Evolutionary conservation across 2,888 invertebrate species (phyloP).

Genomic region (Leucoma salicis): DNA sequence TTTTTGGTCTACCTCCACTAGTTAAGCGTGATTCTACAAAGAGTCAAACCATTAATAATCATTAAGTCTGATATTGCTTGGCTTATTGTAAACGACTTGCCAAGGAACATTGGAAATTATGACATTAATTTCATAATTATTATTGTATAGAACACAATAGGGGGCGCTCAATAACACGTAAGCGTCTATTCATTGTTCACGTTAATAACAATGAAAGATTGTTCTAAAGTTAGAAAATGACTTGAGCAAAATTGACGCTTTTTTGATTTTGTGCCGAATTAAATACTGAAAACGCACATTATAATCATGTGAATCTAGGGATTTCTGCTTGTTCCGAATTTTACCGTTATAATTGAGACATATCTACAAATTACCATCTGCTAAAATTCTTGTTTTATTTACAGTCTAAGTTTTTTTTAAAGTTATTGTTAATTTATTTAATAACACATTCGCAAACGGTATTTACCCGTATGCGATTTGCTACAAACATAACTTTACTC

Average conservation of each 20-base stretch:
- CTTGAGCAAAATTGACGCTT: constrained; percentile 36
- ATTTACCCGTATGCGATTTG: no score
- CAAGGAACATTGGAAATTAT: constrained; percentile 63
- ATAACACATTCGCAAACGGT: no score
- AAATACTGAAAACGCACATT: no score
- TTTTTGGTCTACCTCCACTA: constrained; percentile 10
- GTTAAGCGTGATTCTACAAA: constrained; percentile 52
- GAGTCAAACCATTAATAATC: constrained; percentile 65
- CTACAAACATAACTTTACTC: no score
- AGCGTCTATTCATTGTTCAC: constrained; percentile 55
- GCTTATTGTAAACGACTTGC: constrained; percentile 55
- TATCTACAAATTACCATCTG: no score
- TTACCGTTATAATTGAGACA: no score
- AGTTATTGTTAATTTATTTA: no score
- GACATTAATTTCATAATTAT: constrained; percentile 71
- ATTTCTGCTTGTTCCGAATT: no score
- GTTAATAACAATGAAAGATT: constrained; percentile 57
- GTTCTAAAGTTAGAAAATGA: constrained; percentile 51
- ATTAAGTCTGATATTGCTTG: constrained; percentile 57
- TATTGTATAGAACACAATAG: constrained; percentile 11
- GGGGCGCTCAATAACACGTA: constrained; percentile 55
- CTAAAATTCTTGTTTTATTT: no score
- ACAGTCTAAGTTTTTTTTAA: no score
- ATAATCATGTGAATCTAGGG: no score
- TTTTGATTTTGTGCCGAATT: no score